Evolutionary conservation across 2,113 vertebrate species (phyloP).

Genomic region (Irena cyanogastra): DNA sequence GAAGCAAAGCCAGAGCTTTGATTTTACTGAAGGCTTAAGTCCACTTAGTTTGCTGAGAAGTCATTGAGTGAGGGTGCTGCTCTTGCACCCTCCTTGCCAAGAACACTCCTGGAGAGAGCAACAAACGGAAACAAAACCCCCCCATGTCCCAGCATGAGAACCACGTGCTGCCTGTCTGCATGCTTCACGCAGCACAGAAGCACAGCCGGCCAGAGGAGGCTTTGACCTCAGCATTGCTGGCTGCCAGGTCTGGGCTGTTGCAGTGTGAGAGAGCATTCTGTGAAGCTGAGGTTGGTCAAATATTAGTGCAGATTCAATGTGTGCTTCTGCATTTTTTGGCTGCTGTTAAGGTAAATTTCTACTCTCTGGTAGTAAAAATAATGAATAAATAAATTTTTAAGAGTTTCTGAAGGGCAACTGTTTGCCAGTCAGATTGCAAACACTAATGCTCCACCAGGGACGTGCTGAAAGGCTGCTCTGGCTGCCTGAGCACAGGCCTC

Average conservation of each 20-base stretch:
- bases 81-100: not conserved
- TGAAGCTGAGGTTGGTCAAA: not conserved
- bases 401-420: not conserved
- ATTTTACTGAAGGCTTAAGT: not conserved
- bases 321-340: not conserved
- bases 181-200: not conserved
- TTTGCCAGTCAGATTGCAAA: not conserved
- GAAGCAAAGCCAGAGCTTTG: conserved; percentile 5
- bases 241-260: not conserved
- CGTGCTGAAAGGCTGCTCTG: not conserved
- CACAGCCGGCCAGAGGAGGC: not conserved
- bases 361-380: not conserved
- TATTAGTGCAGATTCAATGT: rapidly evolving
- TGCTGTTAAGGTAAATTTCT: not conserved
- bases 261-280: not conserved
- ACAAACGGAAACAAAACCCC: not conserved
- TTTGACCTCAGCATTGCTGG: not conserved
- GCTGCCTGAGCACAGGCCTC: not conserved
- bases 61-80: not conserved
- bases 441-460: not conserved
- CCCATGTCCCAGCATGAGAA: not conserved
- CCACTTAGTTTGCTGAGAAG: not conserved
- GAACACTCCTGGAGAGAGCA: not conserved
- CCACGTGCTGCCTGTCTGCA: not conserved
- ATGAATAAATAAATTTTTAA: not conserved